phyloP scores from a whole-genome alignment of 37 sponge, comb jelly and placozoan genomes.

The Axinella damicornis region DNA sequence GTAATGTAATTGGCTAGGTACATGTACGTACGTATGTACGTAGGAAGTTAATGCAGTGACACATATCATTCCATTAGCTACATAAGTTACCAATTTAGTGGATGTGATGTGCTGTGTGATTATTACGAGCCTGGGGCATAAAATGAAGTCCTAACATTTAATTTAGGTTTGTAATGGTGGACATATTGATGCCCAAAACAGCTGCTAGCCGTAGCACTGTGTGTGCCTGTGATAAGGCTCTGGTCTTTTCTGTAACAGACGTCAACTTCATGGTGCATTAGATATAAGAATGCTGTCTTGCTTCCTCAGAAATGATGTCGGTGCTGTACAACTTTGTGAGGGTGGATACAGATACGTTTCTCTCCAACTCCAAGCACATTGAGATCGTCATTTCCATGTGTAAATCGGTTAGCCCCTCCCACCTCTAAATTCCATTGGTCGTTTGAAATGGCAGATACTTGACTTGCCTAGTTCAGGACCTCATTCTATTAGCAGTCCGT shows the following conservation, averaged over 20 bases:
- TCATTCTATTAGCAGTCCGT: too few relatives aligned
- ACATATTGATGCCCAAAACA: neutral
- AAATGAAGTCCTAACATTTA: too few relatives aligned
- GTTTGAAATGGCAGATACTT: too few relatives aligned
- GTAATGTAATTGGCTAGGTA: slow-evolving; percentile 28
- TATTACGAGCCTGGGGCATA: too few relatives aligned
- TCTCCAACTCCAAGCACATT: slow-evolving; percentile 83
- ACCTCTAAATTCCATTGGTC: too few relatives aligned
- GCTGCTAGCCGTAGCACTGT: neutral
- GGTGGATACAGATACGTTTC: slow-evolving; percentile 79
- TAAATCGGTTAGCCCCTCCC: slow-evolving; percentile 40
- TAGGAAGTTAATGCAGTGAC: too few relatives aligned
- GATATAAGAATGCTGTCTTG: neutral
- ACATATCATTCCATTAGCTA: too few relatives aligned
- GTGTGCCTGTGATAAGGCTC: neutral
- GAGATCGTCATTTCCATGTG: slow-evolving; percentile 78
- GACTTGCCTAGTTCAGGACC: too few relatives aligned
- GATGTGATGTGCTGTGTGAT: too few relatives aligned
- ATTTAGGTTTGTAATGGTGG: too few relatives aligned
- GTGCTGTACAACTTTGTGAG: slow-evolving; percentile 87
- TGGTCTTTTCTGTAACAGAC: neutral
- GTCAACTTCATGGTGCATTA: neutral
- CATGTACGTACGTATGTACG: neutral
- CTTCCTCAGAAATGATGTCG: slow-evolving; percentile 81
- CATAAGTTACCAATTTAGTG: too few relatives aligned